A percentile compares a stretch with the other conserved stretches of the same genome.
phyloP scores from a whole-genome alignment of 2,888 invertebrate genomes.

The Zygogramma bicolorata region DNA sequence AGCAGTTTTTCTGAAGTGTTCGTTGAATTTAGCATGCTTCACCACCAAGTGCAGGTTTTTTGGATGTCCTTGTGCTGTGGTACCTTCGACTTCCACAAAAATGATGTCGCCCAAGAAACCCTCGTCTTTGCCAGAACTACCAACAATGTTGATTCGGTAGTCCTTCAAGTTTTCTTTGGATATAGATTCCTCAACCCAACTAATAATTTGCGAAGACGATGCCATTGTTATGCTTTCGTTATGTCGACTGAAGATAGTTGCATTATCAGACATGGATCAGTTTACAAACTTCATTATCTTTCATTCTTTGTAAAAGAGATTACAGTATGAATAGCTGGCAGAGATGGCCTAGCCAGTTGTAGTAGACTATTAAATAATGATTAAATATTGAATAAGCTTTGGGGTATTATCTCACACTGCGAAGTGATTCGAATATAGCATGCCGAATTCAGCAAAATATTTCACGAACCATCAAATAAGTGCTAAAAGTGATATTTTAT shows the following conservation, averaged over 20 bases:
- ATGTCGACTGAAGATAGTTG: not conserved
- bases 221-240: not conserved
- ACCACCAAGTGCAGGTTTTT: not conserved
- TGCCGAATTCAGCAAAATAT: too few relatives aligned
- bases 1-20: not conserved
- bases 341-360: too few relatives aligned
- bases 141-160: not conserved
- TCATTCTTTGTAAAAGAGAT: too few relatives aligned
- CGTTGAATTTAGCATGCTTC: slow-evolving; percentile 8
- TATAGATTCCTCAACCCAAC: slow-evolving; percentile 2
- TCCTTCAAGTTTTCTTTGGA: not conserved
- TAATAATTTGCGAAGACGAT: not conserved
- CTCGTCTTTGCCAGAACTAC: not conserved
- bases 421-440: too few relatives aligned
- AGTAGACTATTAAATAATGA: too few relatives aligned
- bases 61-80: not conserved
- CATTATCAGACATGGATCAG: too few relatives aligned
- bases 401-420: too few relatives aligned
- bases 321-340: too few relatives aligned
- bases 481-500: too few relatives aligned
- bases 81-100: slow-evolving; percentile 11
- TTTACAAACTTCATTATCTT: too few relatives aligned
- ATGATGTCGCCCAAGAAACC: slow-evolving; percentile 7
- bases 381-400: too few relatives aligned
- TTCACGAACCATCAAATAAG: too few relatives aligned